A percentile compares a stretch with the other conserved stretches of the same genome.
Evolutionary conservation across 2,888 invertebrate genomes (phyloP).

Genomic region (Ommatoiulus sabulosus): DNA sequence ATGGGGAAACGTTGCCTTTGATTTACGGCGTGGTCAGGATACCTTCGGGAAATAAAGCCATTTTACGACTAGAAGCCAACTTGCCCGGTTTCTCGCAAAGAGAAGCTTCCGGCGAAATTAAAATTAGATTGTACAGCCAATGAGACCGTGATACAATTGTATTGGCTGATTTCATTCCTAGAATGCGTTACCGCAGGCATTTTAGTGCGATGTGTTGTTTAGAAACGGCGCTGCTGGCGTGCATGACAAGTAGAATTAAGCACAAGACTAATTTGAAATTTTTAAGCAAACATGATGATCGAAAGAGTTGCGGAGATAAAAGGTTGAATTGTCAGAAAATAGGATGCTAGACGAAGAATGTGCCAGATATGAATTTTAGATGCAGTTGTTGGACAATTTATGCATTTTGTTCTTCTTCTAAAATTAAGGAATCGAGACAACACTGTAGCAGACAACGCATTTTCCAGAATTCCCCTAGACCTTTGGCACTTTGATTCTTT

Average conservation of each 20-base stretch:
- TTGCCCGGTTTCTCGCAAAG: not conserved
- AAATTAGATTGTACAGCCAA: not conserved
- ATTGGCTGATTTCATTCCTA: not conserved
- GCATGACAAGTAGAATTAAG: not conserved
- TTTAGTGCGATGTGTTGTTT: not conserved
- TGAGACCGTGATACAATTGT: not conserved
- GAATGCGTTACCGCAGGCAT: not conserved
- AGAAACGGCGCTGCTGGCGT: not conserved
- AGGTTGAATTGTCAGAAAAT: no score
- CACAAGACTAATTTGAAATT: not conserved
- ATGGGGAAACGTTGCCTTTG: not conserved
- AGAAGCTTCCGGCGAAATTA: constrained; percentile 15
- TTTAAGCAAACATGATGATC: not conserved
- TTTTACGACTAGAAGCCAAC: not conserved
- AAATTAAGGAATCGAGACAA: no score
- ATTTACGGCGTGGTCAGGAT: constrained; percentile 17
- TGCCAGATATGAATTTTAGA: no score
- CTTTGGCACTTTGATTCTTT: no score
- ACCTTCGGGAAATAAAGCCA: not conserved
- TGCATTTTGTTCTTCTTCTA: no score
- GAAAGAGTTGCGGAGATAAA: no score
- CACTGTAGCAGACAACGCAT: no score
- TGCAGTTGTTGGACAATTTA: no score
- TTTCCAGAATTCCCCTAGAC: no score
- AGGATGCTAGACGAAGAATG: no score